Evolutionary conservation across 2,888 invertebrate species (phyloP), one percentile per base, ranked within the genome.

Genomic region (Camponotus fellah): DNA sequence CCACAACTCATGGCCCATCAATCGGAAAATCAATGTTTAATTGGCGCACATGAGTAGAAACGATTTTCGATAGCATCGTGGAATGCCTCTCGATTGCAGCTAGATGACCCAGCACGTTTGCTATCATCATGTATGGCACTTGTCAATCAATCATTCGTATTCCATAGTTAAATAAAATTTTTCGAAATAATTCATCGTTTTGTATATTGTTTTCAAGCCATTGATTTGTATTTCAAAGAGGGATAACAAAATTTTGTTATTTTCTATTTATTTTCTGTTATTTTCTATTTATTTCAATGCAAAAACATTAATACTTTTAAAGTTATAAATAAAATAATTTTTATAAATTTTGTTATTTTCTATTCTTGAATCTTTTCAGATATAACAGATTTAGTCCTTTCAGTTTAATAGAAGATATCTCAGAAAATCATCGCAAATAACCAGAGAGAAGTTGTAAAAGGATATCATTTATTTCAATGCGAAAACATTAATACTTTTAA

Each of bases 1-100:
- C 56, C 21, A 71, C 43, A 21, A 69, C 21, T 71, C 34, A 5
- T 46, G 10, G 58, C n/a, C 6, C 6, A n/a, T 58, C 21, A 43
- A 46, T 72, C 21, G 79, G n/a, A 60, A 80, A 80, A 71, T 79
- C 79, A 72, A 80, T 72, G 58, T 80, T 80, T 72, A 80, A 80
- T 80, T 80, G 74, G 60, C 60, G 60, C 72, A 21, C 34, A 34
- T 43, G 79, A 49, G 34, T 60, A 80, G 72, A 71, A 79, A 71
- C 72, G 79, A 60, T 72, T 80, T 60, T 71, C 72, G 58, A 72
- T 80, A 12, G 34, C 34, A 80, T 80, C 72, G 72, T 34, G 53
- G 56, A 56, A 77, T n/a, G 77, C 40, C 21, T 46, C 34, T 60
- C 62, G 60, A 80, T 80, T 80, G 79, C 71, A 34, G 46, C 2